Evolutionary conservation across 1,140 invertebrate genomes (phyloP).

Genomic region (Fopius arisanus): DNA sequence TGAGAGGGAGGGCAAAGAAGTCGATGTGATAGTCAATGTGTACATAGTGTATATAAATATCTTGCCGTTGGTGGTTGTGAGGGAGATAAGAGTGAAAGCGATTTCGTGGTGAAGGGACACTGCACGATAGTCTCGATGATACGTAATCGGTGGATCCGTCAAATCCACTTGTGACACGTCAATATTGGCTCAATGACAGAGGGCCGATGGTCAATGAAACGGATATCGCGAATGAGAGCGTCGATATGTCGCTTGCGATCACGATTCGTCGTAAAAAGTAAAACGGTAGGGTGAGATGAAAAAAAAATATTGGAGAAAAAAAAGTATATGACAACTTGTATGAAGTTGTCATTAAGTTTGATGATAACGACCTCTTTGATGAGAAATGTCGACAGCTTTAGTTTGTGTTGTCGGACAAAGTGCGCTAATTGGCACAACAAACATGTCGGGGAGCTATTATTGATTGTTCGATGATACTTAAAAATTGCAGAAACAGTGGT

Average conservation of each 20-base stretch:
- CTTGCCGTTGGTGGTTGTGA: neutral
- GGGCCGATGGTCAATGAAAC: neutral
- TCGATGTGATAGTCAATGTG: neutral
- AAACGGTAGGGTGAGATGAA: neutral
- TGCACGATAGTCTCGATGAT: slow-evolving; percentile 8
- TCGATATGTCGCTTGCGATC: neutral
- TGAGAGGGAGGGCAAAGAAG: neutral
- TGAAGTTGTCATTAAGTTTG: neutral
- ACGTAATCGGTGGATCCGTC: slow-evolving; percentile 10
- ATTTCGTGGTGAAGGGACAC: neutral
- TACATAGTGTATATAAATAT: slow-evolving; percentile 12
- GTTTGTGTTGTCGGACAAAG: neutral
- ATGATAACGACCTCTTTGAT: neutral
- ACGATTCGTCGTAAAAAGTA: neutral
- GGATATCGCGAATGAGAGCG: neutral
- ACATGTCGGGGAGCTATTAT: neutral
- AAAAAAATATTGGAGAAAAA: neutral
- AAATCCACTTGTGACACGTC: slow-evolving; percentile 18
- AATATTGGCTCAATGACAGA: slow-evolving; percentile 17
- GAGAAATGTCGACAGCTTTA: neutral
- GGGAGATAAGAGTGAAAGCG: neutral
- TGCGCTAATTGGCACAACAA: neutral
- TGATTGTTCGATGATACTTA: neutral
- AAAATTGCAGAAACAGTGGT: neutral
- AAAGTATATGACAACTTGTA: too few relatives aligned